Evolutionary conservation across 2,888 invertebrate genomes (phyloP).

Genomic region (Hypsopygia costalis): DNA sequence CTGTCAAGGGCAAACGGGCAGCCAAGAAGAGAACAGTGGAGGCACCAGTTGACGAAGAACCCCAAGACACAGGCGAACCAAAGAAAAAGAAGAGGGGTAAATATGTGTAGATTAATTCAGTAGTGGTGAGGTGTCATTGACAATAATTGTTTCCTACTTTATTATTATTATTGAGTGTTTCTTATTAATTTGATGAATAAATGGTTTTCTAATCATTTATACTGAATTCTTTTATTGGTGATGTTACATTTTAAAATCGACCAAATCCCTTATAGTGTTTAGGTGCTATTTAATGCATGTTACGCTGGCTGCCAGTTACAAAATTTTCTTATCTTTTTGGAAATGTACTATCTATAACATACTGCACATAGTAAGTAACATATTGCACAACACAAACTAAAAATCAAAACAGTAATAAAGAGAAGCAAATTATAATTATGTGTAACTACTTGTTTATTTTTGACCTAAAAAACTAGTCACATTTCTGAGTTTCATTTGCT

Average conservation of each 20-base stretch:
- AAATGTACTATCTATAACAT: no score
- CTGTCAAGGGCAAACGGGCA: constrained; percentile 55
- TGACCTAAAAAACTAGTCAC: no score
- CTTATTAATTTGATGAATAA: constrained; percentile 62
- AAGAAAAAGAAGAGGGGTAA: constrained; percentile 70
- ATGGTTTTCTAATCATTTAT: constrained; percentile 59
- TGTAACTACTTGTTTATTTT: no score
- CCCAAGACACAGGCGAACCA: constrained; percentile 50
- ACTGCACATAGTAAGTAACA: no score
- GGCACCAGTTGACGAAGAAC: constrained; percentile 33
- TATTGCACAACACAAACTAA: no score
- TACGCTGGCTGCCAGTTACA: no score
- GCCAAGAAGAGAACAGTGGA: constrained; percentile 49
- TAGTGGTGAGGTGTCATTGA: constrained; percentile 34
- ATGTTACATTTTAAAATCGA: constrained; percentile 9
- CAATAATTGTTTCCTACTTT: constrained; percentile 42
- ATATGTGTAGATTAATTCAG: constrained; percentile 48
- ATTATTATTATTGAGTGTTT: constrained; percentile 58
- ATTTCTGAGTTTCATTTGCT: no score
- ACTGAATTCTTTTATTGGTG: constrained; percentile 56
- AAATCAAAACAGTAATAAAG: no score
- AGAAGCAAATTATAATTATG: no score
- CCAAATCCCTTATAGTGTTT: background rate
- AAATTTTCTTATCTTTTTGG: no score
- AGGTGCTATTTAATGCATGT: background rate